Conservation (phyloP, 2,888 invertebrate species). For the Schrankia costaestrigalis region DNA sequence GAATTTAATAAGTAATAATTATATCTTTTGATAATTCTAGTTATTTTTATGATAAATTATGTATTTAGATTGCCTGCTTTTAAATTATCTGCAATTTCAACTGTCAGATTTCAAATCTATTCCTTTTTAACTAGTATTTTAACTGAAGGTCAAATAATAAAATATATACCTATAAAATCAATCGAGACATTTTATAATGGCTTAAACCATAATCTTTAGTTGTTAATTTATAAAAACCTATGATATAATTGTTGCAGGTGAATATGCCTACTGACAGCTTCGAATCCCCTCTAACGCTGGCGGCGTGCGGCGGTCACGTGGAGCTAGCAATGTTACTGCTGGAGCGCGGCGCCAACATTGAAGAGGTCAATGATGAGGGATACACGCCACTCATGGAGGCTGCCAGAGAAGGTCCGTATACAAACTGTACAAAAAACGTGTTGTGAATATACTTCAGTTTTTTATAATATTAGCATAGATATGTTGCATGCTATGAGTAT, state of each 20-base stretch:
- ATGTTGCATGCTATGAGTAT: too few relatives aligned
- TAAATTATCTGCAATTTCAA: too few relatives aligned
- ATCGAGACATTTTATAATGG: neutral
- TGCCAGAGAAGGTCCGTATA: slow-evolving; percentile 93
- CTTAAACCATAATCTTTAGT: neutral
- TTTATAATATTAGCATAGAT: too few relatives aligned
- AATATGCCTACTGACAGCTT: slow-evolving; percentile 99
- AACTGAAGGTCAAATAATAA: neutral
- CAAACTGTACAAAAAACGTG: too few relatives aligned
- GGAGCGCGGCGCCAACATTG: slow-evolving; percentile 98
- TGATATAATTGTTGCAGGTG: slow-evolving; percentile 82
- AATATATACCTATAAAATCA: too few relatives aligned
- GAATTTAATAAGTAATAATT: neutral
- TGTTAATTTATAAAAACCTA: neutral
- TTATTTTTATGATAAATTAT: too few relatives aligned
- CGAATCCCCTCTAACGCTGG: slow-evolving; percentile 98
- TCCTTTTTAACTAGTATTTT: too few relatives aligned
- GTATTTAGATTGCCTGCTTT: too few relatives aligned
- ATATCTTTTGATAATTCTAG: too few relatives aligned
- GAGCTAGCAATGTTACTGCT: slow-evolving; percentile 97
- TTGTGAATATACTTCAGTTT: too few relatives aligned
- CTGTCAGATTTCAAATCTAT: too few relatives aligned
- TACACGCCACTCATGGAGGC: slow-evolving; percentile 99
- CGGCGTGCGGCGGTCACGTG: slow-evolving; percentile 99
- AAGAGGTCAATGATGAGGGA: slow-evolving; percentile 99